These are phyloP conservation scores for Ciconia boyciana DNA, from an alignment of 2,113 vertebrate species.

Conservation along the genomic window DNA sequence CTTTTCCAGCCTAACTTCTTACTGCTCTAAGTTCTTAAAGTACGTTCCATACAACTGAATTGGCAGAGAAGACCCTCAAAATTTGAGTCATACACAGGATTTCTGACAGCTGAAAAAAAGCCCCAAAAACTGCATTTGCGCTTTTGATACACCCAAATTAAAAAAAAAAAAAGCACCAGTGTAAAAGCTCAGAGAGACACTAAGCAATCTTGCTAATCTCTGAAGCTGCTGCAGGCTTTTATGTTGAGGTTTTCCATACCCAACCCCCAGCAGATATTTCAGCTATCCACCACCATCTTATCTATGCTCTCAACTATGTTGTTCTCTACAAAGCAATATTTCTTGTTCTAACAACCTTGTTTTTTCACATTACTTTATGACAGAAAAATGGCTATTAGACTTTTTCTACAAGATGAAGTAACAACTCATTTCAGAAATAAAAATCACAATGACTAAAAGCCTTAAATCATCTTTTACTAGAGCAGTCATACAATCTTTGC, in stretches of 20 bases:
- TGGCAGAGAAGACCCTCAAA: neutral
- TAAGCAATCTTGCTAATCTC: neutral
- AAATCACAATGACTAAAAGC: neutral
- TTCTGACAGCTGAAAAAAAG: neutral
- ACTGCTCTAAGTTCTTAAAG: neutral
- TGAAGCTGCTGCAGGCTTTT: neutral
- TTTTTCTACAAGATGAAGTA: neutral
- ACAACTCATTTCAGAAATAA: neutral
- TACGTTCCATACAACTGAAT: accelerated
- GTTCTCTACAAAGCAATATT: neutral
- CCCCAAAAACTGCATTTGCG: neutral
- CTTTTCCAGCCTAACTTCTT: neutral
- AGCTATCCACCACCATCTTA: neutral
- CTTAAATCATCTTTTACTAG: neutral
- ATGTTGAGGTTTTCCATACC: neutral
- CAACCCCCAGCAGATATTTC: neutral
- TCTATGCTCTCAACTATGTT: neutral
- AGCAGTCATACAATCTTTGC: neutral
- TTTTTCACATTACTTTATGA: neutral
- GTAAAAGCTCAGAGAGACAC: neutral
- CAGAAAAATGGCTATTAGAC: neutral
- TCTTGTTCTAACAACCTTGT: neutral
- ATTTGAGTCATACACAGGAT: neutral
- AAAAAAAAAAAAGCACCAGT: neutral
- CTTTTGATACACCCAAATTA: neutral